phyloP scores from a whole-genome alignment of 1,140 invertebrate genomes.

The Samia ricini region DNA sequence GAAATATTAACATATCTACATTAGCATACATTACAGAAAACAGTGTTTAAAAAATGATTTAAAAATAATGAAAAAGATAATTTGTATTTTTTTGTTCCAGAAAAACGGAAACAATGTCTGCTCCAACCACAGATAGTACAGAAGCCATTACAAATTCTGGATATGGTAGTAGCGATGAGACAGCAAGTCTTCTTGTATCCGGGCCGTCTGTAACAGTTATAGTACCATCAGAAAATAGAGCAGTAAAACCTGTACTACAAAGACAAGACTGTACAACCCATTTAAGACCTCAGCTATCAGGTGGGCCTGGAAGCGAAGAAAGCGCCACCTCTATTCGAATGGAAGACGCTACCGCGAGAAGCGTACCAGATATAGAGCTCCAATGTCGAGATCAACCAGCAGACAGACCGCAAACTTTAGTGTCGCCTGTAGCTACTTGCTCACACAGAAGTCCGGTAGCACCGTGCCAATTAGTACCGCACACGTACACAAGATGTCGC shows the following conservation, averaged over 20 bases:
- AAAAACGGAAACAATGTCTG: slow-evolving; percentile 53
- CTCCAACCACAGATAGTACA: slow-evolving; percentile 71
- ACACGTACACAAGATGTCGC: slow-evolving; percentile 79
- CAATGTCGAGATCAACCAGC: slow-evolving; percentile 81
- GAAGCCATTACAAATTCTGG: slow-evolving; percentile 80
- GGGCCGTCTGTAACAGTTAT: slow-evolving; percentile 73
- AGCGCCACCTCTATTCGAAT: slow-evolving; percentile 80
- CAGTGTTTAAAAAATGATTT: no score
- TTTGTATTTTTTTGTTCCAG: slow-evolving; percentile 56
- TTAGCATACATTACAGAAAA: no score
- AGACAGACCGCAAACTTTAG: slow-evolving; percentile 75
- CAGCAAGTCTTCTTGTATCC: slow-evolving; percentile 84
- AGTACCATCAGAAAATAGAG: slow-evolving; percentile 65
- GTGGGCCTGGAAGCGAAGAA: slow-evolving; percentile 87
- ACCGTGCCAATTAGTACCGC: slow-evolving; percentile 79
- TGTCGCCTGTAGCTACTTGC: slow-evolving; percentile 76
- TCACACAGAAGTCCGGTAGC: slow-evolving; percentile 79
- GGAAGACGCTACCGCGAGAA: slow-evolving; percentile 86
- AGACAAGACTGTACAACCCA: slow-evolving; percentile 90
- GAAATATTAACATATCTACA: no score
- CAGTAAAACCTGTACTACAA: slow-evolving; percentile 86
- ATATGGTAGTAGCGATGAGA: slow-evolving; percentile 87
- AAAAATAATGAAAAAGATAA: slow-evolving; percentile 4
- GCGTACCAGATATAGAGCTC: slow-evolving; percentile 92
- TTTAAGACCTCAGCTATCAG: slow-evolving; percentile 84